Percentiles rank a stretch among this genome's conserved stretches.
These are phyloP conservation scores for Meteorus sp. DNA, from an alignment of 1,140 invertebrate genomes.

Conservation along the genomic window DNA sequence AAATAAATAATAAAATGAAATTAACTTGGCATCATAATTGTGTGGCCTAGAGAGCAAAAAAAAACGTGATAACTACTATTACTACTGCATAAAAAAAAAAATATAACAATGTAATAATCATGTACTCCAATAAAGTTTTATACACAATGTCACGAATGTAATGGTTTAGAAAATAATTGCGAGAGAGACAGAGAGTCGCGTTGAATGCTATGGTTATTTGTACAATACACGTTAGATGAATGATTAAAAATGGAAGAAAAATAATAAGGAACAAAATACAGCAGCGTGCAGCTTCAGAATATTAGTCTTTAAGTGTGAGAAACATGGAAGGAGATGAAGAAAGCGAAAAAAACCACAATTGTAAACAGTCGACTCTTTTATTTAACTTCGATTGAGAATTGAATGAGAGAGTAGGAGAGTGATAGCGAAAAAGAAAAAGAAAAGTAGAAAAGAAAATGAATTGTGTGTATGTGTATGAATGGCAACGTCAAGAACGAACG, in stretches of 20 bases:
- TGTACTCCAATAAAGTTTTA: conserved; percentile 61
- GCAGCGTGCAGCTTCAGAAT: conserved; percentile 28
- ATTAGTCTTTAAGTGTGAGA: conserved; percentile 22
- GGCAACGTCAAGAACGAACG: conserved; percentile 34
- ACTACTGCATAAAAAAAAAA: conserved; percentile 48
- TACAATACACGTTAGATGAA: conserved; percentile 60
- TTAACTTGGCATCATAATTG: conserved; percentile 52
- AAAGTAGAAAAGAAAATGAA: conserved; percentile 23
- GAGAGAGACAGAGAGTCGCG: conserved; percentile 47
- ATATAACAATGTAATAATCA: conserved; percentile 57
- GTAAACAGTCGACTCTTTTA: conserved; percentile 50
- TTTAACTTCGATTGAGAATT: conserved; percentile 46
- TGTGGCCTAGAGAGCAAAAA: conserved; percentile 59
- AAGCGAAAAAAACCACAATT: conserved; percentile 22
- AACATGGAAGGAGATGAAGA: no score
- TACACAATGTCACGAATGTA: conserved; percentile 59
- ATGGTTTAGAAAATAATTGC: conserved; percentile 45
- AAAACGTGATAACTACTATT: conserved; percentile 59
- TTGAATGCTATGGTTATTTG: conserved; percentile 59
- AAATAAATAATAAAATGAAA: conserved; percentile 32
- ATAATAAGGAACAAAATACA: conserved; percentile 31
- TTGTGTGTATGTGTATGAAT: conserved; percentile 25
- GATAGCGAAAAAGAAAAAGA: conserved; percentile 27
- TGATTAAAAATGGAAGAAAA: conserved; percentile 47
- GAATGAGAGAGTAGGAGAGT: conserved; percentile 32